Percentiles rank a stretch among this genome's conserved stretches.
Evolutionary conservation across 2,113 vertebrate species (phyloP).

Genomic region (Carettochelys insculpta): DNA sequence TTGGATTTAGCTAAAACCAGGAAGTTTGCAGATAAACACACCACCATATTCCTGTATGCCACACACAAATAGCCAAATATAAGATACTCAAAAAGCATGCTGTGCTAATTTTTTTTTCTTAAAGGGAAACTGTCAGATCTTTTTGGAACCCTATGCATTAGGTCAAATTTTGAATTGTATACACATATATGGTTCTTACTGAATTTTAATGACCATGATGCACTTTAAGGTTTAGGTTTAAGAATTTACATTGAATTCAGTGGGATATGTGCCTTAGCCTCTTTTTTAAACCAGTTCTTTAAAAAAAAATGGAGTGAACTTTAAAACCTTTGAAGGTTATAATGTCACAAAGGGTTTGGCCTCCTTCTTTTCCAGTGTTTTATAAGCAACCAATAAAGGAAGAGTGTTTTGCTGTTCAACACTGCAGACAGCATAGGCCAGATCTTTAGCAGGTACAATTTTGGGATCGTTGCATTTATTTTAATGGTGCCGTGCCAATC

Average conservation of each 20-base stretch:
- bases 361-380: not conserved
- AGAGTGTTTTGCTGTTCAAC: not conserved
- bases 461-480: not conserved
- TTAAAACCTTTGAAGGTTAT: not conserved
- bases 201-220: not conserved
- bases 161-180: not conserved
- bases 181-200: not conserved
- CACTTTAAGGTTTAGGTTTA: not conserved
- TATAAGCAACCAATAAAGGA: not conserved
- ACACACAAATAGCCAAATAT: not conserved
- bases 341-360: not conserved
- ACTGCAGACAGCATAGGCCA: not conserved
- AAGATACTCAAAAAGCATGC: not conserved
- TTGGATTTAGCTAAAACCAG: constrained; percentile 49
- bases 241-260: not conserved
- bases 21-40: not conserved
- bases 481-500: rapidly evolving
- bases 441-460: not conserved
- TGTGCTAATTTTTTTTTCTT: not conserved
- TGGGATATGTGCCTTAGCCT: not conserved
- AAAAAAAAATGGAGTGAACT: not conserved
- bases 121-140: not conserved
- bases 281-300: not conserved
- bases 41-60: constrained; percentile 18
- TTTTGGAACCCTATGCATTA: not conserved